Percentiles rank a stretch among this genome's conserved stretches.
Evolutionary conservation across 1,140 invertebrate genomes (phyloP).

Genomic region (Physella acuta): DNA sequence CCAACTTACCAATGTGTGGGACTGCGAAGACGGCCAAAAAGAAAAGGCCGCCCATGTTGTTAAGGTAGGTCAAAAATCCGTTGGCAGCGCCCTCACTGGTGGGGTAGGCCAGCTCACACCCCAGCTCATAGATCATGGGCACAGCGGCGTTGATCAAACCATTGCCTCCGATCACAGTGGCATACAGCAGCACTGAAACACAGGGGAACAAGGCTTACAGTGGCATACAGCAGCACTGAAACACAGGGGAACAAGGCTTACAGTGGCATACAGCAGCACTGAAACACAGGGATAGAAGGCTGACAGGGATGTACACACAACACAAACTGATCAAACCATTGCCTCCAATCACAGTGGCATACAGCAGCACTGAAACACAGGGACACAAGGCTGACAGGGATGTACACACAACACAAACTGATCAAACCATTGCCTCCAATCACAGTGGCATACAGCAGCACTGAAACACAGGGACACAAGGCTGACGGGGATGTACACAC

Average conservation of each 20-base stretch:
- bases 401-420: no score
- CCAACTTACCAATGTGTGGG: conserved; percentile 14
- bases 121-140: conserved; percentile 63
- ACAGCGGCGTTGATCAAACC: conserved; percentile 54
- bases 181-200: conserved; percentile 21
- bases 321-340: conserved; percentile 39
- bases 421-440: no score
- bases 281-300: no score
- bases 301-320: no score
- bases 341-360: conserved; percentile 16
- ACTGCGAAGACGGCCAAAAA: conserved; percentile 11
- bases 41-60: conserved; percentile 54
- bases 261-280: no score
- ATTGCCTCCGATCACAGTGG: conserved; percentile 16
- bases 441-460: no score
- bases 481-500: no score
- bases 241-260: no score
- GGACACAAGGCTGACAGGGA: no score
- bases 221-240: no score
- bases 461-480: no score
- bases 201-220: no score
- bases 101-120: conserved; percentile 63
- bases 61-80: conserved; percentile 61
- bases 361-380: conserved; percentile 22
- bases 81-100: conserved; percentile 62